Percentiles rank a stretch among this genome's conserved stretches.
phyloP scores from a whole-genome alignment of 1,140 invertebrate species.

The Drosophila sechellia region DNA sequence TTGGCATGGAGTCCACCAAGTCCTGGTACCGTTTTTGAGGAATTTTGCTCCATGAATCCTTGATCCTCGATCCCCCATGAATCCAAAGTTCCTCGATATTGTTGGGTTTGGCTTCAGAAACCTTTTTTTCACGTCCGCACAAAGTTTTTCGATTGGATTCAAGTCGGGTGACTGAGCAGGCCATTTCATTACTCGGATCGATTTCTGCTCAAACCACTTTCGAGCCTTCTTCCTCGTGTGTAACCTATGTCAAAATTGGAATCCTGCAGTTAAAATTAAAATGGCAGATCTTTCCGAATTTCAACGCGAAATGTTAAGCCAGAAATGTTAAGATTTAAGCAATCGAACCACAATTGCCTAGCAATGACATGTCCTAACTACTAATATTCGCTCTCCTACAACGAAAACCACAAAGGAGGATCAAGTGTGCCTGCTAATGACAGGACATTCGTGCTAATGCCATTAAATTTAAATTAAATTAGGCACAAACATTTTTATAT shows the following conservation, averaged over 20 bases:
- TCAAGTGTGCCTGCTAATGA: slow-evolving; percentile 49
- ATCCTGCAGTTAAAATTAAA: neutral
- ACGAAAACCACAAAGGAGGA: slow-evolving; percentile 21
- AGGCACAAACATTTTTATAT: neutral
- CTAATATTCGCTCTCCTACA: neutral
- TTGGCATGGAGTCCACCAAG: too few relatives aligned
- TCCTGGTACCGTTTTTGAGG: too few relatives aligned
- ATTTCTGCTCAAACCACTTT: too few relatives aligned
- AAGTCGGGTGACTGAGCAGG: too few relatives aligned
- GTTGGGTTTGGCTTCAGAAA: too few relatives aligned
- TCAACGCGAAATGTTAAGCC: slow-evolving; percentile 37
- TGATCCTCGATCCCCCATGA: too few relatives aligned
- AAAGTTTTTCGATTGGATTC: too few relatives aligned
- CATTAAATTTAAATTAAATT: slow-evolving; percentile 54
- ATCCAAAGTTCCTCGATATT: too few relatives aligned
- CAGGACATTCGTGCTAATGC: slow-evolving; percentile 37
- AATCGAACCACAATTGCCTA: slow-evolving; percentile 11
- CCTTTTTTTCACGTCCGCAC: too few relatives aligned
- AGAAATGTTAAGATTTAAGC: slow-evolving; percentile 46
- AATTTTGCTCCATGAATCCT: too few relatives aligned
- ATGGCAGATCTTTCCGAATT: slow-evolving; percentile 7
- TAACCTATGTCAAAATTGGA: neutral
- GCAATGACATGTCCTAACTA: slow-evolving; percentile 39
- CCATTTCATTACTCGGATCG: too few relatives aligned
- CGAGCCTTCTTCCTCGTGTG: too few relatives aligned